Conservation (phyloP, 2,113 vertebrate genomes). For the Platysteira castanea region DNA sequence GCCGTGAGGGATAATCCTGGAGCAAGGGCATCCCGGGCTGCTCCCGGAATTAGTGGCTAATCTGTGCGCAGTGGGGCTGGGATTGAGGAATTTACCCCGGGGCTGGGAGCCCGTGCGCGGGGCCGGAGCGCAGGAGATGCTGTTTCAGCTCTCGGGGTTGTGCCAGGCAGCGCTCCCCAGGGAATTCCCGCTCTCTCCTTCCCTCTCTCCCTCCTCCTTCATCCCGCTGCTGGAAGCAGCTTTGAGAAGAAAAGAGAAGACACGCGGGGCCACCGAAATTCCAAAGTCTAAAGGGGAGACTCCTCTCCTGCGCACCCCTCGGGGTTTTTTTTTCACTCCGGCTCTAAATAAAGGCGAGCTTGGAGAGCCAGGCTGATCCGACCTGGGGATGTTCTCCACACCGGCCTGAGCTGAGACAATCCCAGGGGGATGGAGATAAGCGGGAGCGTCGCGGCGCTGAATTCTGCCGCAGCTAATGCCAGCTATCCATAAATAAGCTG, state of each 20-base stretch:
- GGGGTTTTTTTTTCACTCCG: background rate
- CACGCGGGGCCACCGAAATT: background rate
- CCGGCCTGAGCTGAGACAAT: background rate
- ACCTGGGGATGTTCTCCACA: background rate
- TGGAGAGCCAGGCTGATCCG: background rate
- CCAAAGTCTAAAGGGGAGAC: background rate
- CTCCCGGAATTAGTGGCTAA: background rate
- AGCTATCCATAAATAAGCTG: slow-evolving; percentile 12
- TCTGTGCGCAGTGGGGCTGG: background rate
- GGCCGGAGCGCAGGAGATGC: background rate
- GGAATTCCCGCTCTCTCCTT: background rate
- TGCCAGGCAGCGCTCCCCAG: background rate
- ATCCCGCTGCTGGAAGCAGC: background rate
- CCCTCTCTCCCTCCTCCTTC: background rate
- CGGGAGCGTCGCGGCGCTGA: background rate
- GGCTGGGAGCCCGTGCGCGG: background rate
- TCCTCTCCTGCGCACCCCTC: background rate
- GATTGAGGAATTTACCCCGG: background rate
- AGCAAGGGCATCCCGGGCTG: background rate
- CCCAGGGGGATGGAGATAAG: slow-evolving; percentile 8
- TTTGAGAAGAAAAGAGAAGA: background rate
- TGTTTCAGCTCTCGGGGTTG: background rate
- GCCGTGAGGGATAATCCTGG: background rate
- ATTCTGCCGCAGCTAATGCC: background rate
- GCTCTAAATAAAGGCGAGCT: background rate